Conservation (phyloP, 2,888 invertebrate species). For the Ormyrus pomaceus region DNA sequence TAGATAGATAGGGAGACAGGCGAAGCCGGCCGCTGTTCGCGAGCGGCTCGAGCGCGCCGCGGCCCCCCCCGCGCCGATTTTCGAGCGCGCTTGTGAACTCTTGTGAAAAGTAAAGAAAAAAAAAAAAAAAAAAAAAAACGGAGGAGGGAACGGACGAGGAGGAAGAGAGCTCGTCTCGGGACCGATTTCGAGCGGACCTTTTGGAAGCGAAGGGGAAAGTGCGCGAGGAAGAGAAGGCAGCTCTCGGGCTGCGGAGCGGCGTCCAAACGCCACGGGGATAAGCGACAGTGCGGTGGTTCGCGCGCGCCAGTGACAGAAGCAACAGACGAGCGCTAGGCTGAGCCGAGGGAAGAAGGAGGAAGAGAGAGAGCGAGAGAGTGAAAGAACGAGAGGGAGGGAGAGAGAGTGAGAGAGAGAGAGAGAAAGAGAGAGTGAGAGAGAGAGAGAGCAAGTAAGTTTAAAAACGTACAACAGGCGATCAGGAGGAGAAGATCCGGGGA, state of each 20-base stretch:
- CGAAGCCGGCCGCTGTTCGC: no score
- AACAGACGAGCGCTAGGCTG: constrained; percentile 20
- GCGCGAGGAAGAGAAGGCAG: no score
- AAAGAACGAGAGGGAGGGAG: constrained; percentile 17
- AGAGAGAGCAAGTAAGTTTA: not conserved
- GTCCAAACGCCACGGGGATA: not conserved
- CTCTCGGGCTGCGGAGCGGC: no score
- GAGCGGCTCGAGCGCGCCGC: no score
- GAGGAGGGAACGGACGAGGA: not conserved
- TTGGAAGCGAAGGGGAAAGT: no score
- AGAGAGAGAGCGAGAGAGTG: constrained; percentile 30
- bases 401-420: constrained; percentile 21
- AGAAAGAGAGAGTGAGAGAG: not conserved
- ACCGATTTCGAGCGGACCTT: no score
- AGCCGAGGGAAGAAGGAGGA: constrained; percentile 40
- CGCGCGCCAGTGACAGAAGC: constrained; percentile 19
- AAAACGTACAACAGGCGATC: not conserved
- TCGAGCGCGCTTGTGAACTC: no score
- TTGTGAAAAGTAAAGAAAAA: no score
- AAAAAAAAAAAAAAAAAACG: not conserved
- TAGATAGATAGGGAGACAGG: no score
- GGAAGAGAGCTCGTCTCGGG: not conserved
- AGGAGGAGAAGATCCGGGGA: not conserved
- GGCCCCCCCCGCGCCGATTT: no score
- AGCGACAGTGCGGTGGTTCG: constrained; percentile 11